These are phyloP conservation scores for Drosophila equinoxialis DNA, from an alignment of 1,140 invertebrate genomes.

Conservation along the genomic window DNA sequence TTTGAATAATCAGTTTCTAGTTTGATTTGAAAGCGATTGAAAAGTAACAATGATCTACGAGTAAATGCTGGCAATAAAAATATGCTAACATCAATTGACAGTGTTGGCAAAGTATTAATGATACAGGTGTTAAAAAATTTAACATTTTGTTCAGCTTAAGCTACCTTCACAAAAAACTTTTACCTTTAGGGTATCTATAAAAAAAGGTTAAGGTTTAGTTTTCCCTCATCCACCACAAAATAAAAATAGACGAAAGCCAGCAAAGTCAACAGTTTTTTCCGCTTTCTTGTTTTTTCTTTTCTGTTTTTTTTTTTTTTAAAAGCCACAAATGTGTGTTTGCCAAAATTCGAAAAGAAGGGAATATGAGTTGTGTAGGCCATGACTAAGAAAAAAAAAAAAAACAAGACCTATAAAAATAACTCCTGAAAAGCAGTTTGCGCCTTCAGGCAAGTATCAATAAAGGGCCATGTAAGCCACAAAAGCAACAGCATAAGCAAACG, in stretches of 20 bases:
- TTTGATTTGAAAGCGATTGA: no score
- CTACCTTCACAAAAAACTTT: background rate
- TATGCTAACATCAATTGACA: background rate
- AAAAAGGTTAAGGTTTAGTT: slow-evolving; percentile 18
- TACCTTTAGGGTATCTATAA: background rate
- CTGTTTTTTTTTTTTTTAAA: slow-evolving; percentile 21
- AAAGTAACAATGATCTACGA: no score
- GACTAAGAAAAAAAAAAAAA: slow-evolving; percentile 37
- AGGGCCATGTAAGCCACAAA: slow-evolving; percentile 67
- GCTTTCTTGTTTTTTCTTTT: background rate
- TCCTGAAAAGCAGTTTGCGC: slow-evolving; percentile 36
- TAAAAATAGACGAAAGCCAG: slow-evolving; percentile 28
- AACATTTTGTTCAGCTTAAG: background rate
- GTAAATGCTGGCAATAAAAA: background rate
- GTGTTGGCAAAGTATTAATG: no score
- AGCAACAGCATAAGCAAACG: slow-evolving; percentile 43
- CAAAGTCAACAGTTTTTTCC: slow-evolving; percentile 47
- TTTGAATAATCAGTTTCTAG: no score
- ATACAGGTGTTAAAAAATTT: background rate
- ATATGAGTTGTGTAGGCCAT: slow-evolving; percentile 3
- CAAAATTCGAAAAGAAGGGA: slow-evolving; percentile 20
- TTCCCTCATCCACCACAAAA: background rate
- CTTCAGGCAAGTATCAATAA: slow-evolving; percentile 65
- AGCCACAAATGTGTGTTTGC: slow-evolving; percentile 38
- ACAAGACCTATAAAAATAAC: slow-evolving; percentile 45